These are phyloP conservation scores for Agriopis aurantiaria DNA, from an alignment of 2,888 invertebrate species.

Conservation along the genomic window DNA sequence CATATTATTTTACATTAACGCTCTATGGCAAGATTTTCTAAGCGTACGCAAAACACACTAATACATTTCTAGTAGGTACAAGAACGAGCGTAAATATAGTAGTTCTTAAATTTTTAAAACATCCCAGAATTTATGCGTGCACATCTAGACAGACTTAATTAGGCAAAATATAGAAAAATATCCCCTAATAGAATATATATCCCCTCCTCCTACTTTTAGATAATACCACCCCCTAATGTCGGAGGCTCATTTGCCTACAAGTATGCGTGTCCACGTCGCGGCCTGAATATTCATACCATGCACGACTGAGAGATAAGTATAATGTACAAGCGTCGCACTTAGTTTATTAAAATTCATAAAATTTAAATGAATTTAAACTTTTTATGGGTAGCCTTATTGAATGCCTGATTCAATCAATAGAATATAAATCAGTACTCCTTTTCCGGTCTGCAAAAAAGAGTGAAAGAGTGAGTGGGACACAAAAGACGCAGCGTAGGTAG, in stretches of 20 bases:
- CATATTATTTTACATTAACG: slow-evolving; percentile 2
- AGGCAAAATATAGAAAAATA: neutral
- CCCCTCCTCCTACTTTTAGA: neutral
- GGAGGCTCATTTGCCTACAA: slow-evolving; percentile 27
- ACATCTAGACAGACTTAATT: slow-evolving; percentile 9
- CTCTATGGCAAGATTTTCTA: neutral
- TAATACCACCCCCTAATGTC: slow-evolving; percentile 18
- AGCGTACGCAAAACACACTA: neutral
- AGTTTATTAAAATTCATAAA: slow-evolving; percentile 8
- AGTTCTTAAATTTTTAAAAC: neutral
- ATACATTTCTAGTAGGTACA: too few relatives aligned
- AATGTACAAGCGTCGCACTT: slow-evolving; percentile 3
- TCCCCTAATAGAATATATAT: too few relatives aligned
- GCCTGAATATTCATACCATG: slow-evolving; percentile 31
- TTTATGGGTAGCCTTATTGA: neutral
- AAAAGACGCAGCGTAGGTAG: too few relatives aligned
- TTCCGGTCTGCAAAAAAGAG: too few relatives aligned
- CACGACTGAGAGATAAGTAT: slow-evolving; percentile 9
- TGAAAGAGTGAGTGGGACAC: too few relatives aligned
- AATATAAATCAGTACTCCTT: neutral
- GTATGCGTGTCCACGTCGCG: slow-evolving; percentile 31
- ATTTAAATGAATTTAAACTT: neutral
- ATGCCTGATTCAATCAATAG: neutral
- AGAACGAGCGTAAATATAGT: neutral
- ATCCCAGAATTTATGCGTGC: neutral